Evolutionary conservation across 35 echinoderm and acorn worm genomes (phyloP).

Genomic region (Acanthaster planci): DNA sequence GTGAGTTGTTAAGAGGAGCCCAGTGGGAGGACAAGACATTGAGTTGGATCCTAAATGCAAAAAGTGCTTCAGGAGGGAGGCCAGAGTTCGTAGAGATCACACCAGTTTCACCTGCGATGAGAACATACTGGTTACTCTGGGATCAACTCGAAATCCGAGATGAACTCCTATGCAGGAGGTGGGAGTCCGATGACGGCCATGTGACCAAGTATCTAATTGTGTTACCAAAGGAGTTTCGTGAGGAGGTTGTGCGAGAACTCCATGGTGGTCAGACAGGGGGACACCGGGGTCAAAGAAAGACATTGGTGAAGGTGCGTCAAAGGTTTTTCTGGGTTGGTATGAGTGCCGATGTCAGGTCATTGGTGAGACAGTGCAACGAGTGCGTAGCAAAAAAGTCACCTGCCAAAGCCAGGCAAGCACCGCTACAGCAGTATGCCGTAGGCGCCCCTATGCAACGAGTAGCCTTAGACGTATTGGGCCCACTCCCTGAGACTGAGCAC

Average conservation of each 20-base stretch:
- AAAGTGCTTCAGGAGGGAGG: background rate
- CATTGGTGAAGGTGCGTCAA: slow-evolving; percentile 9
- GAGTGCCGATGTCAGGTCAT: slow-evolving; percentile 31
- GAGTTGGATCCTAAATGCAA: background rate
- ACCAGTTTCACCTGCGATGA: background rate
- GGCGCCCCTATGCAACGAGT: slow-evolving; percentile 60
- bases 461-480: slow-evolving; percentile 68
- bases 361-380: slow-evolving; percentile 22
- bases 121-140: slow-evolving; percentile 65
- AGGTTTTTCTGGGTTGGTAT: slow-evolving; percentile 54
- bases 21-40: slow-evolving; percentile 33
- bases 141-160: slow-evolving; percentile 23
- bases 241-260: slow-evolving; percentile 34
- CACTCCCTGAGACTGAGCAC: slow-evolving; percentile 30
- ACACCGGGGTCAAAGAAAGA: slow-evolving; percentile 49
- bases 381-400: slow-evolving; percentile 45
- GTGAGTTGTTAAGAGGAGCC: background rate
- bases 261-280: slow-evolving; percentile 43
- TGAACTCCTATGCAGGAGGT: slow-evolving; percentile 46
- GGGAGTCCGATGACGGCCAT: slow-evolving; percentile 44
- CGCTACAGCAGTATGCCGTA: slow-evolving; percentile 34
- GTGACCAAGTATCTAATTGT: slow-evolving; percentile 37
- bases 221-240: slow-evolving; percentile 27
- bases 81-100: slow-evolving; percentile 35
- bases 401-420: slow-evolving; percentile 10